Evolutionary conservation across 92 coral and sea anemone species (phyloP).

Genomic region (Zoanthus gigantus): DNA sequence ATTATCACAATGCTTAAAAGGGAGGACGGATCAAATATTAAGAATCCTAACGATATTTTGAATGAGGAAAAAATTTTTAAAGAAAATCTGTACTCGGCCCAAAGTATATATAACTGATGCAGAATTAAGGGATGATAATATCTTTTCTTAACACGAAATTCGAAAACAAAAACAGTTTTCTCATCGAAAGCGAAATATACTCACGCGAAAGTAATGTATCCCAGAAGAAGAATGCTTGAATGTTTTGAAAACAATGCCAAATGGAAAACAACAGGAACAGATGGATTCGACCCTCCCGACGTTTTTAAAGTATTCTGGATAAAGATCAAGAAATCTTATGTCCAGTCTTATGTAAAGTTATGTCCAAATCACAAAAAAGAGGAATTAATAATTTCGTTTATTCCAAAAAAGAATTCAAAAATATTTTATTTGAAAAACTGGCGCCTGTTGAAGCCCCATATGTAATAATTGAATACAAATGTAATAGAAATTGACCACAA

Average conservation of each 20-base stretch:
- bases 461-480: too few relatives aligned
- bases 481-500: too few relatives aligned
- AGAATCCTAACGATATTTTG: not conserved
- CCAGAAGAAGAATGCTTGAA: not conserved
- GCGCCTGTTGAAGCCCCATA: too few relatives aligned
- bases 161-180: not conserved
- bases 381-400: too few relatives aligned
- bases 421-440: too few relatives aligned
- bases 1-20: too few relatives aligned
- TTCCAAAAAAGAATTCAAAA: too few relatives aligned
- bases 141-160: not conserved
- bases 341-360: too few relatives aligned
- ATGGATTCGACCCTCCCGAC: not conserved
- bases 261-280: not conserved
- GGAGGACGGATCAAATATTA: not conserved
- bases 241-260: not conserved
- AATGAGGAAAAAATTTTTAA: not conserved
- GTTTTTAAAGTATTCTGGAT: too few relatives aligned
- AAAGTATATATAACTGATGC: too few relatives aligned
- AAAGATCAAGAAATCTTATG: too few relatives aligned
- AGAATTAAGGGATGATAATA: not conserved
- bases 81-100: not conserved
- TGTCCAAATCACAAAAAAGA: too few relatives aligned
- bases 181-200: not conserved
- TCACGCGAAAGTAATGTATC: not conserved